Percentiles rank a stretch among this genome's conserved stretches.
Conservation (phyloP, 1,140 invertebrate genomes). For the Metaphire vulgaris region DNA sequence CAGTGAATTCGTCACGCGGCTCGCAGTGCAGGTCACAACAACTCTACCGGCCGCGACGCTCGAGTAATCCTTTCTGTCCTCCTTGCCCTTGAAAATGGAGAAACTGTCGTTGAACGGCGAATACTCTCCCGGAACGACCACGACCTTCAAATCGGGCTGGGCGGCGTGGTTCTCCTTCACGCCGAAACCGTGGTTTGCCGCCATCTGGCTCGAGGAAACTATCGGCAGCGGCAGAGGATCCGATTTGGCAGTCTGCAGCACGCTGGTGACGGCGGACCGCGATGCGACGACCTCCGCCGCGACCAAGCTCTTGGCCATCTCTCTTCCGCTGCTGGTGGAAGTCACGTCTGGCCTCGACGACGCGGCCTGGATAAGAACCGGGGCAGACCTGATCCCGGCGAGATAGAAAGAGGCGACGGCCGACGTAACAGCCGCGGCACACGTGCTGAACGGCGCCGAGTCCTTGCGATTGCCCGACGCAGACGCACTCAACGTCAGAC, state of each 20-base stretch:
- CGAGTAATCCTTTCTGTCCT: constrained; percentile 65
- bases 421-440: constrained; percentile 38
- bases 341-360: background rate
- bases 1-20: constrained; percentile 55
- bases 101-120: constrained; percentile 71
- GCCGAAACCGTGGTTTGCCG: constrained; percentile 34
- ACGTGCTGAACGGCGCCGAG: constrained; percentile 15
- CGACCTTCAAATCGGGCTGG: background rate
- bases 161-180: constrained; percentile 2
- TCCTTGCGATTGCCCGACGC: constrained; percentile 11
- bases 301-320: background rate
- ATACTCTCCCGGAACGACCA: constrained; percentile 58
- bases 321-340: constrained; percentile 6
- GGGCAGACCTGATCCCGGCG: constrained; percentile 10
- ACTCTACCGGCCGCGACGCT: constrained; percentile 63
- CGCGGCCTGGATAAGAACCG: constrained; percentile 7
- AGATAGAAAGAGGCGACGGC: constrained; percentile 33
- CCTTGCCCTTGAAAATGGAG: constrained; percentile 62
- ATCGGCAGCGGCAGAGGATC: constrained; percentile 49
- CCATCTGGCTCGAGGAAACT: constrained; percentile 47
- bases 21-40: constrained; percentile 45
- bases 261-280: background rate
- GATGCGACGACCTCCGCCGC: constrained; percentile 10
- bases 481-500: background rate
- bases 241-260: background rate